Percentiles rank a stretch among this genome's conserved stretches.
Conservation (phyloP, 1,140 invertebrate genomes). For the Metopolophium dirhodum region DNA sequence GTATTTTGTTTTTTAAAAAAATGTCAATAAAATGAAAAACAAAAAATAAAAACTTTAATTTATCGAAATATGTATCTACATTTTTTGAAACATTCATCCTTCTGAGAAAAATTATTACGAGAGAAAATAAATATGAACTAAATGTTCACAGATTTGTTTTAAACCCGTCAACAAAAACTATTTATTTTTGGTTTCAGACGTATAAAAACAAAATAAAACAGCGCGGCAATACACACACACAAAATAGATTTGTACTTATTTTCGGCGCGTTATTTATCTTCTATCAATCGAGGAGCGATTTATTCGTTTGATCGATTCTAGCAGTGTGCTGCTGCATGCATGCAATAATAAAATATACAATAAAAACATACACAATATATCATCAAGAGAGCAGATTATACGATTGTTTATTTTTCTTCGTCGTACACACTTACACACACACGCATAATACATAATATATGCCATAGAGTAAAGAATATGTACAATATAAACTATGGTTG, state of each 20-base stretch:
- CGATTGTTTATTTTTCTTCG: background rate
- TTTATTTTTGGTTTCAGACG: background rate
- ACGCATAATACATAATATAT: no score
- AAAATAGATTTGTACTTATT: background rate
- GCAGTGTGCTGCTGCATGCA: background rate
- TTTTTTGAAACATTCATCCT: background rate
- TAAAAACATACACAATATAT: background rate
- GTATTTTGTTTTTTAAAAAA: background rate
- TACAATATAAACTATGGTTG: background rate
- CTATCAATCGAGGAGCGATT: background rate
- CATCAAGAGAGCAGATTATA: background rate
- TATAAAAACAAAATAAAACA: background rate
- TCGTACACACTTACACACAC: background rate
- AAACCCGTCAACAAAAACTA: background rate
- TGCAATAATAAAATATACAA: background rate
- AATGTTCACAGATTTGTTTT: background rate
- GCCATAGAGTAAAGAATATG: no score
- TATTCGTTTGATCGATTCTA: background rate
- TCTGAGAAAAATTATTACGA: background rate
- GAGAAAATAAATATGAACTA: background rate
- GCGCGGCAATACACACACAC: background rate
- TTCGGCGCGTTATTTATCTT: background rate
- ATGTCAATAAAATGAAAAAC: background rate
- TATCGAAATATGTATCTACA: background rate
- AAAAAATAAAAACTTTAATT: background rate